These are phyloP conservation scores for Lynx canadensis DNA, from an alignment of 2,113 vertebrate species.

Conservation along the genomic window DNA sequence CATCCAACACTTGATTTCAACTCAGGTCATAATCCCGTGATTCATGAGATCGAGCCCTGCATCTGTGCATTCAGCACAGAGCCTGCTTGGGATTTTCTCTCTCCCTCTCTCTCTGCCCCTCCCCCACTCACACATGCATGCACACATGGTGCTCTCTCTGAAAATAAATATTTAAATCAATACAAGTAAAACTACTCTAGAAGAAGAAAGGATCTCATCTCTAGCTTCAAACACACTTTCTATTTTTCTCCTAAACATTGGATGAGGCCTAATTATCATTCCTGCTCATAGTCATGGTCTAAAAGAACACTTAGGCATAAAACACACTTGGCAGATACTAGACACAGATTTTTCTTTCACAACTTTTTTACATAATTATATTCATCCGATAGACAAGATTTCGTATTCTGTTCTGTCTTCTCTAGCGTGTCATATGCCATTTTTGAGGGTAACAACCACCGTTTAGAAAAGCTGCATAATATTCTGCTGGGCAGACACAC, in stretches of 20 bases:
- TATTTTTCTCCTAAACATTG: background rate
- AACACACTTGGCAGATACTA: background rate
- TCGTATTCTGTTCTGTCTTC: background rate
- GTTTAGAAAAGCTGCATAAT: background rate
- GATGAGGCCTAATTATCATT: background rate
- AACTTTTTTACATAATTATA: background rate
- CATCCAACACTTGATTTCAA: no score
- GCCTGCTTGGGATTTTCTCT: no score
- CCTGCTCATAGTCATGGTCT: background rate
- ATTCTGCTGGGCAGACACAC: accelerated
- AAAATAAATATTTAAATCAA: background rate
- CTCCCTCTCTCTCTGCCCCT: no score
- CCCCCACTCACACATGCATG: no score
- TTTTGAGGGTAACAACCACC: background rate
- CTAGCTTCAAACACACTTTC: background rate
- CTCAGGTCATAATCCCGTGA: no score
- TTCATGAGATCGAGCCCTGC: no score
- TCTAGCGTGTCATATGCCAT: background rate
- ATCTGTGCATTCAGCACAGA: no score
- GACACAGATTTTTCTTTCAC: background rate
- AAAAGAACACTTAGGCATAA: background rate
- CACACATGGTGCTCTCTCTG: no score
- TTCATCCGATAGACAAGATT: background rate
- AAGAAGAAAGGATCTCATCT: background rate
- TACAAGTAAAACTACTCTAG: background rate